Evolutionary conservation across 2,888 invertebrate species (phyloP).

Genomic region (Drosophila setosimentum): DNA sequence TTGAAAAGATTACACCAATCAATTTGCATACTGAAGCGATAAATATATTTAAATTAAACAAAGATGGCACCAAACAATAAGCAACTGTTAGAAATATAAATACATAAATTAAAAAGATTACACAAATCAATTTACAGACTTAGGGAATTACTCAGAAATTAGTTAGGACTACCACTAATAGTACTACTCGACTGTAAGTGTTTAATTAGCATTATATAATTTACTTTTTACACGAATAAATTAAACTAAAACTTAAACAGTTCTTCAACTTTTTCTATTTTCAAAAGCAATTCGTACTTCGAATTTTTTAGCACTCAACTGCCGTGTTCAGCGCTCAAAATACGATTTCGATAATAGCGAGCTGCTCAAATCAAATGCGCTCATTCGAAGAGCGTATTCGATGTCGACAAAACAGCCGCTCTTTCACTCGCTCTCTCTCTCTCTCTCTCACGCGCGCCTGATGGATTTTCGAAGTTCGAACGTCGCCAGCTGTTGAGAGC

Average conservation of each 20-base stretch:
- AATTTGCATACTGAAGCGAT: background rate
- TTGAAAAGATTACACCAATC: background rate
- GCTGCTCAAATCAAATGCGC: background rate
- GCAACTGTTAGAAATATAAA: background rate
- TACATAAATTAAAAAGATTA: background rate
- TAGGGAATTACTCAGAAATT: background rate
- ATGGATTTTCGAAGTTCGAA: slow-evolving; percentile 53
- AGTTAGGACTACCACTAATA: background rate
- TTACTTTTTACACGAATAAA: background rate
- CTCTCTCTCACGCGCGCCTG: slow-evolving; percentile 1
- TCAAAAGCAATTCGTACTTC: background rate
- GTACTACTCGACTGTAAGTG: background rate
- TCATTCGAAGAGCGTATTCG: slow-evolving; percentile 3
- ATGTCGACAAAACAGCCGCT: slow-evolving; percentile 1
- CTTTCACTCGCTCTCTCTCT: slow-evolving; percentile 14
- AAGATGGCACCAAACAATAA: background rate
- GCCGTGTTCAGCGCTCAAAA: background rate
- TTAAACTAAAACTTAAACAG: background rate
- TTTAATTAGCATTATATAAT: background rate
- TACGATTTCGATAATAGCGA: background rate
- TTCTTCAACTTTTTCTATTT: background rate
- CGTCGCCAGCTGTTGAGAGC: slow-evolving; percentile 39
- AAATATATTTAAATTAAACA: background rate
- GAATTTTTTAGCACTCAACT: slow-evolving; percentile 10
- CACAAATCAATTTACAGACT: background rate